phyloP scores from a whole-genome alignment of 2,797 vertebrate genomes.

The Acipenser transmontanus region DNA sequence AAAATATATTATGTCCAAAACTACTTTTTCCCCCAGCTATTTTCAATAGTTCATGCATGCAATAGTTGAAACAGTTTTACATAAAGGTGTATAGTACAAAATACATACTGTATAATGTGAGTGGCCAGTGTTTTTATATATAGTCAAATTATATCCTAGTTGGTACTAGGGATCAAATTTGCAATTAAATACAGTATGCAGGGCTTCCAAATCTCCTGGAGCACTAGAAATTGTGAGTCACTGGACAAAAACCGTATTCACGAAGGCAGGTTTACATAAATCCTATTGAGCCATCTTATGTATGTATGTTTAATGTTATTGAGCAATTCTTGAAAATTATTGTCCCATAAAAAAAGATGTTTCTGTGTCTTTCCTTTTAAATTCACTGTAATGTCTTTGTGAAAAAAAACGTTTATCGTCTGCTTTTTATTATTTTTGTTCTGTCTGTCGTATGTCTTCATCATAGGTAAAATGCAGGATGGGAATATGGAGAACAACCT shows the following conservation, averaged over 20 bases:
- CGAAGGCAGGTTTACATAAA: slow-evolving; percentile 9
- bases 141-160: too few relatives aligned
- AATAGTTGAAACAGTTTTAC: too few relatives aligned
- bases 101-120: too few relatives aligned
- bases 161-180: too few relatives aligned
- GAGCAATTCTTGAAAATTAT: slow-evolving; percentile 34
- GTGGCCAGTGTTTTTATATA: too few relatives aligned
- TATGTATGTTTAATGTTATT: slow-evolving; percentile 58
- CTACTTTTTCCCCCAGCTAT: too few relatives aligned
- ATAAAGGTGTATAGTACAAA: too few relatives aligned
- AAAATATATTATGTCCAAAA: too few relatives aligned
- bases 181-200: not conserved
- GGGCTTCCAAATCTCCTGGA: not conserved
- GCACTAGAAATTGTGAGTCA: not conserved
- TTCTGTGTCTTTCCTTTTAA: slow-evolving; percentile 63
- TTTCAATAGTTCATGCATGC: too few relatives aligned
- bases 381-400: slow-evolving; percentile 67
- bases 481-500: slow-evolving; percentile 98
- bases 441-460: slow-evolving; percentile 93
- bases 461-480: slow-evolving; percentile 99
- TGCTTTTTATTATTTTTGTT: slow-evolving; percentile 75
- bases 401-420: slow-evolving; percentile 66
- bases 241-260: slow-evolving; percentile 3
- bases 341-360: slow-evolving; percentile 54
- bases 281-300: slow-evolving; percentile 35